phyloP scores from a whole-genome alignment of 2,797 vertebrate species.

The Acropternis orthonyx region DNA sequence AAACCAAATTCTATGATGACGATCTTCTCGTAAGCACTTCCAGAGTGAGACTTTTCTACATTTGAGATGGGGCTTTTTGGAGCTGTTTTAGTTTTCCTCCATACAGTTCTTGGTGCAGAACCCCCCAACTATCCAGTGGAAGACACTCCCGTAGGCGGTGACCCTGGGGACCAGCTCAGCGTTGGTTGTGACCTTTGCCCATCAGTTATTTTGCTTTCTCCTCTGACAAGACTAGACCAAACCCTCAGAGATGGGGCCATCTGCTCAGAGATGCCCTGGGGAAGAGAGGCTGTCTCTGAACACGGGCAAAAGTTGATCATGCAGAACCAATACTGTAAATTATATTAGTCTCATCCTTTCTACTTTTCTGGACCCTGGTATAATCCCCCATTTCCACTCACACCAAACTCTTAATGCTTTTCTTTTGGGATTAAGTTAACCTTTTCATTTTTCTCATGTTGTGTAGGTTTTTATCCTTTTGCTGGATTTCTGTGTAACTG shows the following conservation, averaged over 20 bases:
- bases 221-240: conserved; percentile 61
- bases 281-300: conserved; percentile 29
- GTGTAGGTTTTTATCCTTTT: conserved; percentile 66
- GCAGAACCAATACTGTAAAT: conserved; percentile 55
- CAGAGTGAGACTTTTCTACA: conserved; percentile 96
- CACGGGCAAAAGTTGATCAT: neutral
- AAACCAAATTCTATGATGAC: conserved; percentile 98
- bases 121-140: conserved; percentile 60
- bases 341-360: conserved; percentile 53
- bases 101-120: conserved; percentile 68
- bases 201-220: conserved; percentile 55
- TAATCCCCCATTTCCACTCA: neutral
- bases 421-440: conserved; percentile 45
- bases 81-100: conserved; percentile 71
- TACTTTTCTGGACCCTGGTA: conserved; percentile 45
- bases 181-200: conserved; percentile 58
- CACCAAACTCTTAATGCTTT: neutral
- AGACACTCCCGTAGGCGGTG: conserved; percentile 60
- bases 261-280: conserved; percentile 20
- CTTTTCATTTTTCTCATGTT: conserved; percentile 50
- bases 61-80: conserved; percentile 83
- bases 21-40: conserved; percentile 99
- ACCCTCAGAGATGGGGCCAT: conserved; percentile 32
- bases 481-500: conserved; percentile 57
- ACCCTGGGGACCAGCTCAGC: conserved; percentile 69